Percentiles rank a stretch among this genome's conserved stretches.
Evolutionary conservation across 1,140 invertebrate species (phyloP).

Genomic region (Hylaeus volcanicus): DNA sequence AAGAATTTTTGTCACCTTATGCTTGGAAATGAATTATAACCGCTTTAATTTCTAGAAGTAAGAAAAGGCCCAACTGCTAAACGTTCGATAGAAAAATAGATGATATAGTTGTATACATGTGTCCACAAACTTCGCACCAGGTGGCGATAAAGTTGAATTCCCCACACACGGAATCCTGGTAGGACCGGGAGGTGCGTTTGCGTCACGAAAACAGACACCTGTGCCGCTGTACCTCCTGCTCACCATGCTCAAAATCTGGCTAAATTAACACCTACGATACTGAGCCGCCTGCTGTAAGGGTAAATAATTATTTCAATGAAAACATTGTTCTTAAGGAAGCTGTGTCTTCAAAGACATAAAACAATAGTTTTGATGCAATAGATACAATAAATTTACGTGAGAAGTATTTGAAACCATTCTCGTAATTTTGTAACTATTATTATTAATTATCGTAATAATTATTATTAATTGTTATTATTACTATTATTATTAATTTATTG

Average conservation of each 20-base stretch:
- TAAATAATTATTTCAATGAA: not conserved
- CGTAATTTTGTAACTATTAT: no score
- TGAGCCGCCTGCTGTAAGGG: not conserved
- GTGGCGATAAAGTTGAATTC: conserved; percentile 33
- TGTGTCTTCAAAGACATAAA: not conserved
- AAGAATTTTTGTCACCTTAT: no score
- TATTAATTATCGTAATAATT: no score
- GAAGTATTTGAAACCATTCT: not conserved
- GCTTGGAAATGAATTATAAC: no score
- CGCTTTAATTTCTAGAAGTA: no score
- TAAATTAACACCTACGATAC: not conserved
- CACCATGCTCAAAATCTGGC: not conserved
- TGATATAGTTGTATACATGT: not conserved
- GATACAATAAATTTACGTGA: not conserved
- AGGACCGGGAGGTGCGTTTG: conserved; percentile 9
- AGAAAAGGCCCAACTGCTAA: no score
- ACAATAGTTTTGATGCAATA: not conserved
- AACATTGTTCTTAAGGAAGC: not conserved
- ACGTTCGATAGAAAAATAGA: conserved; percentile 11
- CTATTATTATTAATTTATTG: no score
- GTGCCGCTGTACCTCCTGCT: not conserved
- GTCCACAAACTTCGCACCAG: conserved; percentile 13
- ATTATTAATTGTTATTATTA: no score
- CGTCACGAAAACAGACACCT: conserved; percentile 12
- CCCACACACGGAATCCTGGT: conserved; percentile 7